Evolutionary conservation across 2,888 invertebrate species (phyloP).

Genomic region (Oxyteleia sp.): DNA sequence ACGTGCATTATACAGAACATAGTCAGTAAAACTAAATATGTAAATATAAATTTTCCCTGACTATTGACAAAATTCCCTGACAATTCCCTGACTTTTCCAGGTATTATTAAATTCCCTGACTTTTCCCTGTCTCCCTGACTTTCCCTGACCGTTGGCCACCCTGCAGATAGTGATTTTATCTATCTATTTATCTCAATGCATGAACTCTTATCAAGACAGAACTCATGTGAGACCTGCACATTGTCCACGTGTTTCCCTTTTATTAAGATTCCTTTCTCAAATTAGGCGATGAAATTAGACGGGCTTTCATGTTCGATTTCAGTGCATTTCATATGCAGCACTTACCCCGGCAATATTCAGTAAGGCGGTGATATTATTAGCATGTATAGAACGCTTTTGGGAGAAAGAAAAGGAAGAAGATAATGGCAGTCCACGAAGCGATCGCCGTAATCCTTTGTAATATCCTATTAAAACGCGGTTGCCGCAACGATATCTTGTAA

Average conservation of each 20-base stretch:
- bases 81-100: too few species aligned
- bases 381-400: conserved; percentile 49
- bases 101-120: too few species aligned
- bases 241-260: neutral
- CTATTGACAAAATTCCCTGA: too few species aligned
- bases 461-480: conserved; percentile 61
- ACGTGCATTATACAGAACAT: too few species aligned
- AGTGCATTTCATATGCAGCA: conserved; percentile 46
- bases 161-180: too few species aligned
- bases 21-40: too few species aligned
- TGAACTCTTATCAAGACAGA: too few species aligned
- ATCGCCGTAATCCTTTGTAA: conserved; percentile 58
- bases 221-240: too few species aligned
- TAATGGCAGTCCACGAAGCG: conserved; percentile 48
- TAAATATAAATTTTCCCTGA: too few species aligned
- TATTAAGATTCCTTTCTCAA: conserved; percentile 24
- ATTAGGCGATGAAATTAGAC: conserved; percentile 49
- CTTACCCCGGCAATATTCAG: conserved; percentile 54
- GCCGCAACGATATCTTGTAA: conserved; percentile 48
- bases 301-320: conserved; percentile 45
- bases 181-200: too few species aligned
- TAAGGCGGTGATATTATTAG: conserved; percentile 52
- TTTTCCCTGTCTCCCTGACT: too few species aligned
- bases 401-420: conserved; percentile 47
- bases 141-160: too few species aligned